Evolutionary conservation across 2,797 vertebrate species (phyloP).

Genomic region (Dryobates pubescens): DNA sequence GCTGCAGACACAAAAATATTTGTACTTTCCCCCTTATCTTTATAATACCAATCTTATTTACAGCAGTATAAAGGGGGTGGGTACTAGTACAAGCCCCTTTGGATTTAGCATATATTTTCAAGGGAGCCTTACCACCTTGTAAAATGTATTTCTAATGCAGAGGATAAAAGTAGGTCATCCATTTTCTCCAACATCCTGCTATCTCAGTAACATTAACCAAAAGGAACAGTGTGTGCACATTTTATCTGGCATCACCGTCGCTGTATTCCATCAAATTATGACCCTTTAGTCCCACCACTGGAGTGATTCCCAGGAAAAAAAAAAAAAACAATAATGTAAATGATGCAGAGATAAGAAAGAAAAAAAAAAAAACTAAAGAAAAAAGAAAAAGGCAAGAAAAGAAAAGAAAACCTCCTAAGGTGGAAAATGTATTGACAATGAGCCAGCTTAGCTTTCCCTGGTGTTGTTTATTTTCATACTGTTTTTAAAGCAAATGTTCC

Average conservation of each 20-base stretch:
- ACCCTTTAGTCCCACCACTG: conserved; percentile 6
- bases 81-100: neutral
- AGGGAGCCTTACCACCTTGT: neutral
- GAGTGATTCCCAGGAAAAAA: conserved; percentile 3
- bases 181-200: conserved; percentile 39
- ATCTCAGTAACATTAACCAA: neutral
- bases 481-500: conserved; percentile 56
- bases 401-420: neutral
- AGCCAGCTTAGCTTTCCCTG: conserved; percentile 19
- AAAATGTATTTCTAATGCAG: neutral
- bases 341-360: neutral
- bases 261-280: conserved; percentile 49
- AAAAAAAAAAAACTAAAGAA: neutral
- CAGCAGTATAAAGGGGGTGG: neutral
- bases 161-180: conserved; percentile 53
- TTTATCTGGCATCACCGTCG: neutral
- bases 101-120: neutral
- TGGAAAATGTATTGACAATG: conserved; percentile 39
- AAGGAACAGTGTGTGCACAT: conserved; percentile 30
- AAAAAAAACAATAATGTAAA: conserved; percentile 46
- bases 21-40: conserved; percentile 15
- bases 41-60: neutral
- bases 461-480: conserved; percentile 46
- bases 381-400: neutral
- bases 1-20: conserved; percentile 1